A percentile compares a stretch with the other conserved stretches of the same genome.
These are phyloP conservation scores for Philhelius pedissequus DNA, from an alignment of 2,888 invertebrate genomes.

Conservation along the genomic window DNA sequence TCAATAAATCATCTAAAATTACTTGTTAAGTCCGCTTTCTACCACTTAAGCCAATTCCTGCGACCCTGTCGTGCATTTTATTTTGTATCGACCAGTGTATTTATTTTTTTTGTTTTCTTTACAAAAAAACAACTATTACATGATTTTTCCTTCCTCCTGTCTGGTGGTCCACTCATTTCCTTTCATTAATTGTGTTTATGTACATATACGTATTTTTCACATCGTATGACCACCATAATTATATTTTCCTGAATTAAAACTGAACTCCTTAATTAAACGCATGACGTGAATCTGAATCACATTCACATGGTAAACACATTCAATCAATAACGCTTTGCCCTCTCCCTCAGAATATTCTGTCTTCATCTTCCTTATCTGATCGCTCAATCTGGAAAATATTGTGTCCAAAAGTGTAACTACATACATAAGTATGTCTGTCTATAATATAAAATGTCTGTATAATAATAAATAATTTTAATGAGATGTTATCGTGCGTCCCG, in stretches of 20 bases:
- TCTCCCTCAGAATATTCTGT: not conserved
- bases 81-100: too few species aligned
- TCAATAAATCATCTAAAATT: too few species aligned
- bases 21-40: too few species aligned
- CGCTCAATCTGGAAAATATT: not conserved
- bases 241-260: not conserved
- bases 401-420: not conserved
- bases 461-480: constrained; percentile 20
- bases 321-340: not conserved
- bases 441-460: not conserved
- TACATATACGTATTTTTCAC: not conserved
- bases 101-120: too few species aligned
- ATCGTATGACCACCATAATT: not conserved
- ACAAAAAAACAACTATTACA: not conserved
- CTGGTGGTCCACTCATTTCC: not conserved
- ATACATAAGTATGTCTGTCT: too few species aligned
- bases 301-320: not conserved
- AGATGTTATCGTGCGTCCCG: constrained; percentile 14
- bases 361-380: constrained; percentile 5
- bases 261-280: not conserved
- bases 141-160: not conserved
- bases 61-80: too few species aligned
- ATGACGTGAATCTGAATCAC: not conserved
- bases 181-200: not conserved
- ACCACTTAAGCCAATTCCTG: too few species aligned